These are phyloP conservation scores for Oryzias javanicus DNA, from an alignment of 2,113 vertebrate species.

Conservation along the genomic window DNA sequence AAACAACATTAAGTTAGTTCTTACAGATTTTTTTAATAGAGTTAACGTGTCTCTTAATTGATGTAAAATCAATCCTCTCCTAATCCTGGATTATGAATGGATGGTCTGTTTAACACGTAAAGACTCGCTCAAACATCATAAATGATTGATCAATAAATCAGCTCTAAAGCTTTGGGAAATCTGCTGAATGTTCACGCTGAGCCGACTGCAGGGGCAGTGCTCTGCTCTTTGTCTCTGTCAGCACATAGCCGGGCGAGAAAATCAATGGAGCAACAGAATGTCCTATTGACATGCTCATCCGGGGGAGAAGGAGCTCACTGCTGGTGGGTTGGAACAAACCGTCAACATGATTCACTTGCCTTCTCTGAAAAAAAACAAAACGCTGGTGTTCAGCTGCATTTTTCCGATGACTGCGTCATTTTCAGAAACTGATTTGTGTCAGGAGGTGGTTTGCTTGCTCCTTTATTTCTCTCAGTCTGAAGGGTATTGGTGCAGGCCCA, in stretches of 20 bases:
- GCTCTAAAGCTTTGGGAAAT: slow-evolving; percentile 4
- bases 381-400: slow-evolving; percentile 3
- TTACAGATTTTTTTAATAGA: no score
- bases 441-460: no score
- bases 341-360: slow-evolving; percentile 3
- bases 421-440: background rate
- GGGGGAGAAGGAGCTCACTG: background rate
- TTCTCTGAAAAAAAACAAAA: background rate
- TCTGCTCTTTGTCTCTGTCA: slow-evolving; percentile 40
- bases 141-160: slow-evolving; percentile 2
- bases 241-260: slow-evolving; percentile 14
- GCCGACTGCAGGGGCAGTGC: background rate
- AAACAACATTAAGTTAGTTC: no score
- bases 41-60: no score
- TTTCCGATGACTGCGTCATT: background rate
- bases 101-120: no score
- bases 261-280: slow-evolving; percentile 39
- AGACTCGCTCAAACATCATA: no score
- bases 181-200: background rate
- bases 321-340: background rate
- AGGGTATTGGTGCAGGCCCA: slow-evolving; percentile 13
- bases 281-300: slow-evolving; percentile 32
- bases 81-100: no score
- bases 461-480: background rate
- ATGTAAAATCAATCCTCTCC: no score